phyloP scores from a whole-genome alignment of 2,113 vertebrate species.

The Chionodraco myersi region DNA sequence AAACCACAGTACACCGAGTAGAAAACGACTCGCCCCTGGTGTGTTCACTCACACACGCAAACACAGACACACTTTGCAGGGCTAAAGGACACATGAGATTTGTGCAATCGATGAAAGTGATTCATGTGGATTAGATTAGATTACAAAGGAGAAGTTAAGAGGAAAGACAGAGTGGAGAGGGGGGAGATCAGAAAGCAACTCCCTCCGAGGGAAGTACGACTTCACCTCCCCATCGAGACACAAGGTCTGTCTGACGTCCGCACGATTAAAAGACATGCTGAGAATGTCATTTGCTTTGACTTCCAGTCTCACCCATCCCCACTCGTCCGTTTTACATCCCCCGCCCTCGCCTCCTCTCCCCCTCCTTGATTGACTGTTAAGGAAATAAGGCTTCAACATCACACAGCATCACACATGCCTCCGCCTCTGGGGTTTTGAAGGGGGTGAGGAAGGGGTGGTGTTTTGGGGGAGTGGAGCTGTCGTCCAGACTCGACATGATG shows the following conservation, averaged over 20 bases:
- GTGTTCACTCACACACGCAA: slow-evolving; percentile 6
- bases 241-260: slow-evolving; percentile 10
- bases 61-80: slow-evolving; percentile 19
- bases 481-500: slow-evolving; percentile 53
- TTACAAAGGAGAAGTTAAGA: slow-evolving; percentile 39
- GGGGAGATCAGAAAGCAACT: slow-evolving; percentile 5
- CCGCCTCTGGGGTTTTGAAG: slow-evolving; percentile 9
- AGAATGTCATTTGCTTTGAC: slow-evolving; percentile 59
- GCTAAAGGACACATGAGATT: slow-evolving; percentile 48
- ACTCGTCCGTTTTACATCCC: slow-evolving; percentile 6
- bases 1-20: slow-evolving; percentile 34
- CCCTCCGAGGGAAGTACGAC: slow-evolving; percentile 28
- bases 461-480: slow-evolving; percentile 46
- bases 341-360: not conserved
- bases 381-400: slow-evolving; percentile 58
- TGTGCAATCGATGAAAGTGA: slow-evolving; percentile 65
- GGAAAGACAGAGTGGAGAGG: not conserved
- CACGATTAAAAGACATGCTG: slow-evolving; percentile 32
- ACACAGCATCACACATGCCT: slow-evolving; percentile 45
- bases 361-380: slow-evolving; percentile 54
- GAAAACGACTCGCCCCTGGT: slow-evolving; percentile 24
- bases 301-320: slow-evolving; percentile 42
- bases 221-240: slow-evolving; percentile 20
- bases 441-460: not conserved
- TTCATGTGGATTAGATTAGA: slow-evolving; percentile 66